Evolutionary conservation across 37 sponge, comb jelly and placozoan genomes (phyloP), one percentile per base, ranked within the genome.

Genomic region (Chondrosia reniformis): DNA sequence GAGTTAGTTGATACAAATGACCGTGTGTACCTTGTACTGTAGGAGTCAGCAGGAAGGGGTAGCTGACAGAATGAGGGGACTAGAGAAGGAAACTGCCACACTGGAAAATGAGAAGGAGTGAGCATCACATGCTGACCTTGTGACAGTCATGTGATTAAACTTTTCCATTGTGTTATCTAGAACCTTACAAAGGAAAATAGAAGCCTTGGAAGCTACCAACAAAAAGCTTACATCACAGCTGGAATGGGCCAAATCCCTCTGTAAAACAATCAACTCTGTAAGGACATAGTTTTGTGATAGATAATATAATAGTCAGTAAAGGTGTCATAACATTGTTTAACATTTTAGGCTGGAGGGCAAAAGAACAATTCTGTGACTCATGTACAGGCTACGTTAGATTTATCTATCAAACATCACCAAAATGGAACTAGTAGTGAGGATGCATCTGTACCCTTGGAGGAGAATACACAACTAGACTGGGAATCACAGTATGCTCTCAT

Each of bases 301-400:
- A 49, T 49, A 49, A 15, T n/a, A n/a, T n/a, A n/a, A n/a, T n/a
- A n/a, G n/a, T n/a, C n/a, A n/a, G n/a, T n/a, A n/a, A n/a, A n/a
- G n/a, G n/a, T n/a, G n/a, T n/a, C n/a, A n/a, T n/a, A n/a, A n/a
- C n/a, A n/a, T n/a, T n/a, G n/a, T n/a, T n/a, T n/a, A n/a, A n/a
- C n/a, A n/a, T n/a, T n/a, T n/a, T n/a, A n/a, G n/a, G n/a, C n/a
- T n/a, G n/a, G n/a, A n/a, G n/a, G n/a, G n/a, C 72, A 34, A 0
- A 12, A 24, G 19, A 69, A 25, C 42, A 69, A 40, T 39, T 37
- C 72, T 17, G 72, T 69, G 42, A 69, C 72, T 41, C 72, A 39
- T 69, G 72, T 69, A 25, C 72, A 69, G 12, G 72, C 72, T 34
- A 69, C 72, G 9, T 39, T 69, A 1, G 72, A 69, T 39, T 2